Conservation (phyloP, 2,888 invertebrate genomes). For the Hydraecia micacea region DNA sequence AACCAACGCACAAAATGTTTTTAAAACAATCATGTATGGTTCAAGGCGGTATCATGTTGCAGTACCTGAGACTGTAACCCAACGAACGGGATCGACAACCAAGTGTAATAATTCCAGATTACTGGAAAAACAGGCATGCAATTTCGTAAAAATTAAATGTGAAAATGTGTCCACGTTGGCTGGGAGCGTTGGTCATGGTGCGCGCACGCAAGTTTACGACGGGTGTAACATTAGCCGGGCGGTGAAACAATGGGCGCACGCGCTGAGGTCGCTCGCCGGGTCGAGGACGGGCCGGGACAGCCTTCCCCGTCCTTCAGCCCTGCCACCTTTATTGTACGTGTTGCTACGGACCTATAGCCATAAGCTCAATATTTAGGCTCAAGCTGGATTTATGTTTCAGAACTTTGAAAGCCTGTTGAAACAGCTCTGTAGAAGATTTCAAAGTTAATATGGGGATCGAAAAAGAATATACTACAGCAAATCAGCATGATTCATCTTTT, state of each 20-base stretch:
- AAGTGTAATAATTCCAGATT: slow-evolving; percentile 41
- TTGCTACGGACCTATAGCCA: slow-evolving; percentile 63
- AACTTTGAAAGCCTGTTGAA: slow-evolving; percentile 6
- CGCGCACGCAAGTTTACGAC: slow-evolving; percentile 75
- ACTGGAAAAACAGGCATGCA: slow-evolving; percentile 52
- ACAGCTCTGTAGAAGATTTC: background rate
- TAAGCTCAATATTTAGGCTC: slow-evolving; percentile 50
- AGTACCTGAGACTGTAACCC: slow-evolving; percentile 1
- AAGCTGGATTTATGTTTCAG: slow-evolving; percentile 17
- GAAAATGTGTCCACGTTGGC: slow-evolving; percentile 65
- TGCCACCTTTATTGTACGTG: slow-evolving; percentile 69
- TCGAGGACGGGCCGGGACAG: slow-evolving; percentile 81
- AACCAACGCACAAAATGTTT: slow-evolving; percentile 11
- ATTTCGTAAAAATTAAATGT: slow-evolving; percentile 55
- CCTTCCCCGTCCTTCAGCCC: slow-evolving; percentile 83
- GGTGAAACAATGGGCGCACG: slow-evolving; percentile 83
- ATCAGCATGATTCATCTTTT: background rate
- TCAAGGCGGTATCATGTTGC: slow-evolving; percentile 6
- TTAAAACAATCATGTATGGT: slow-evolving; percentile 12
- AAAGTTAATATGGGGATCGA: slow-evolving; percentile 9
- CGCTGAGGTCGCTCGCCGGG: slow-evolving; percentile 83
- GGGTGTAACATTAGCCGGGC: slow-evolving; percentile 79
- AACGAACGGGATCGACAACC: slow-evolving; percentile 43
- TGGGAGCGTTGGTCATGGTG: slow-evolving; percentile 68
- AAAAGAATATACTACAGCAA: slow-evolving; percentile 3